Evolutionary conservation across 2,113 vertebrate species (phyloP).

Genomic region (Cyphomyrus discorhynchus): DNA sequence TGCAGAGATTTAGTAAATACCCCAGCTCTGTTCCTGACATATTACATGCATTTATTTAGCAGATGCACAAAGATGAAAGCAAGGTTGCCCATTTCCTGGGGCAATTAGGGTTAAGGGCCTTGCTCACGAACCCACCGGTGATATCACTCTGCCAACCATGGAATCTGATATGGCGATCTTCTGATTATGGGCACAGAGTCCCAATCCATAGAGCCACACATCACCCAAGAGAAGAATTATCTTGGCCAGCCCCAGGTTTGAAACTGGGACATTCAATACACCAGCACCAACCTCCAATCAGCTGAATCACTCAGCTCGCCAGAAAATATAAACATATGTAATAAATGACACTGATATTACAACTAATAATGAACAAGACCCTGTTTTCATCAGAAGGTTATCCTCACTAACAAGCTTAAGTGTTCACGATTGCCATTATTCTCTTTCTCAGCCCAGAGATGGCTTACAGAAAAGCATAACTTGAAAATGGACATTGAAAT

Average conservation of each 20-base stretch:
- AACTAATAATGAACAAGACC: not conserved
- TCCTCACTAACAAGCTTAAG: not conserved
- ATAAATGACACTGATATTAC: not conserved
- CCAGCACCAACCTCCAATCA: not conserved
- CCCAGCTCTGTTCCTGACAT: not conserved
- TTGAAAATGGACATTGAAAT: slow-evolving; percentile 3
- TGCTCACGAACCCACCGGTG: not conserved
- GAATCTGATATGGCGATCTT: not conserved
- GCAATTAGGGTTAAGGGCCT: not conserved
- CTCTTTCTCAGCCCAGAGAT: not conserved
- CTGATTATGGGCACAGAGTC: not conserved
- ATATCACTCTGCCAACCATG: not conserved
- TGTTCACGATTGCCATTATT: not conserved
- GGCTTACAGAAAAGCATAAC: not conserved
- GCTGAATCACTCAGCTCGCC: not conserved
- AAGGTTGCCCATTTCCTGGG: not conserved
- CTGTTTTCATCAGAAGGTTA: not conserved
- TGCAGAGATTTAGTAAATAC: not conserved
- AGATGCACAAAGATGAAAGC: not conserved
- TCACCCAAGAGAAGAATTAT: not conserved
- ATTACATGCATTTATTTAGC: not conserved
- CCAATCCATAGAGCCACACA: not conserved
- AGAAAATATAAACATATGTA: not conserved
- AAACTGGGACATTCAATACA: not conserved
- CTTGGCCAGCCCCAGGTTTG: not conserved